Base-by-base conservation (phyloP, 1,140 invertebrate genomes). In the Cyphomyrmex costatus region DNA sequence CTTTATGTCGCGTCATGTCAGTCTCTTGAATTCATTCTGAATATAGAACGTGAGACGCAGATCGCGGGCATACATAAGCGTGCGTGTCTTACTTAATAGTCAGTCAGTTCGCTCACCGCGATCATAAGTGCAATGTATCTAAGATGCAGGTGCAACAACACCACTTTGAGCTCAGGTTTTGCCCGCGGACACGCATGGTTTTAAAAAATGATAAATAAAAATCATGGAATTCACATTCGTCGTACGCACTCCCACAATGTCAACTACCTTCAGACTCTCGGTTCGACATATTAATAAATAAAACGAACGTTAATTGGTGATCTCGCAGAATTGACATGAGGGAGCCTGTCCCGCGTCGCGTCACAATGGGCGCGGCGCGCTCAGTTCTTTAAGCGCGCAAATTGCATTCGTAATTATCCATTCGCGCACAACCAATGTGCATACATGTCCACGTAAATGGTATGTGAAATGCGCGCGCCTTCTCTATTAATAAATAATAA, bases 241-340 rank as follows among this genome's bases (percentile, higher is more conserved):
- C 30, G 30, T 60, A 80, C 88, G 66, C 89, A 89, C 79, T 87
- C 78, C 79, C 60, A 85, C 79, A 61, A 87, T 14, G 65, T 84
- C 70, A 89, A 85, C 65, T 88, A 86, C 56, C 36, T n/a, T n/a
- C n/a, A n/a, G n/a, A 42, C 46, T 46, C 76, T 53, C 68, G 82
- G 7, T 30, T 65, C 27, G 58, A 36, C 46, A 74, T 87, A 89
- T 86, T 86, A 60, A 71, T 74, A 84, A 86, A 83, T 82, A 53
- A 65, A 53, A 66, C 76, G 65, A 30, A 1, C 60, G 21, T 58
- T 36, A 74, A 89, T 74, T 51, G 51, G 16, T 68, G 21, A 86
- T 70, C 65, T 46, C 14, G 68, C 58, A 49, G 56, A 27, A 74
- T 21, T 24, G 36, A 27, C 53, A 24, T n/a, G 49, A 65, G 60